Evolutionary conservation across 2,113 vertebrate genomes (phyloP).

Genomic region (Corythornis vintsioides): DNA sequence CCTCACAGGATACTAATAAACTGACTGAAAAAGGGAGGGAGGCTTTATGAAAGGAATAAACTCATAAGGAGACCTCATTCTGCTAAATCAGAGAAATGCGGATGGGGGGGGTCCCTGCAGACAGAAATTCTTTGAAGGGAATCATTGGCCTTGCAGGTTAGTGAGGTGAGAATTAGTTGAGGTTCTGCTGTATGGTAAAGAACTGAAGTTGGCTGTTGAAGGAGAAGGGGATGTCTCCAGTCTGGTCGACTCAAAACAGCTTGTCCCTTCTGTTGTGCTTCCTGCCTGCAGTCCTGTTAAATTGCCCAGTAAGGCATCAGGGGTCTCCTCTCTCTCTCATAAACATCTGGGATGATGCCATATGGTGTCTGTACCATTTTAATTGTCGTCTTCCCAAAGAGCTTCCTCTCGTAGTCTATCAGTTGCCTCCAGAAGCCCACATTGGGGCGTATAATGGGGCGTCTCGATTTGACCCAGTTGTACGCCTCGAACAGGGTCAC

Average conservation of each 20-base stretch:
- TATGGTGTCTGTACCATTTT: slow-evolving; percentile 98
- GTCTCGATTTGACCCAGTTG: slow-evolving; percentile 93
- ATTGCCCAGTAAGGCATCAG: slow-evolving; percentile 94
- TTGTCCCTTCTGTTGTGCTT: slow-evolving; percentile 29
- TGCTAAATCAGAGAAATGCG: slow-evolving; percentile 31
- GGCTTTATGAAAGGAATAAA: slow-evolving; percentile 24
- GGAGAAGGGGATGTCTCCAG: slow-evolving; percentile 34
- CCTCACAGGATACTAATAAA: slow-evolving; percentile 10
- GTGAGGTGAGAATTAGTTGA: slow-evolving; percentile 47
- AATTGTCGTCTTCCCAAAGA: slow-evolving; percentile 92
- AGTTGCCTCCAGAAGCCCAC: slow-evolving; percentile 97
- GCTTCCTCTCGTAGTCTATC: slow-evolving; percentile 95
- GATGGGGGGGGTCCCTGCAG: slow-evolving; percentile 27
- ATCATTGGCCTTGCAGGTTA: slow-evolving; percentile 58
- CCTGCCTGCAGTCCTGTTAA: slow-evolving; percentile 62
- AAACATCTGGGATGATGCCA: slow-evolving; percentile 92
- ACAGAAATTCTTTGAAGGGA: slow-evolving; percentile 39
- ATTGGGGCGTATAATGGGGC: slow-evolving; percentile 93
- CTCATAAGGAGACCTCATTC: slow-evolving; percentile 23
- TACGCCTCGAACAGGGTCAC: slow-evolving; percentile 92
- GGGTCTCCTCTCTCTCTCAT: slow-evolving; percentile 90
- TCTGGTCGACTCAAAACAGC: not conserved
- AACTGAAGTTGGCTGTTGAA: slow-evolving; percentile 38
- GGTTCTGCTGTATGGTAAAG: slow-evolving; percentile 53
- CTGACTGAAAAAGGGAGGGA: not conserved